Evolutionary conservation across 2,888 invertebrate species (phyloP), one percentile per base, ranked within the genome.

Genomic region (Netelia virgata): DNA sequence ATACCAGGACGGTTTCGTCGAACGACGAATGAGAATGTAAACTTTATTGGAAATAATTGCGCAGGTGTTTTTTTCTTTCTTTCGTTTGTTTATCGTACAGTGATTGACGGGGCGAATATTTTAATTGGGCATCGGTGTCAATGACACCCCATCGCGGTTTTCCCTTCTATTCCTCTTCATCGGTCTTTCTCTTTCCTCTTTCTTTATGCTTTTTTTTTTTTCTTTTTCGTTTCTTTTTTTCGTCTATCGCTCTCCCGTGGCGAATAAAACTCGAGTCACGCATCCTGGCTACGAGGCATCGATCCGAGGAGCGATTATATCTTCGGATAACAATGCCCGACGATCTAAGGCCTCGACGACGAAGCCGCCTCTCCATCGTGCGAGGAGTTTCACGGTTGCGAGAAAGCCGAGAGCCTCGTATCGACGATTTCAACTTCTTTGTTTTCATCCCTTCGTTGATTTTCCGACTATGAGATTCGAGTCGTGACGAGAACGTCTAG

Each of bases 251-350:
- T 66, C 74, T 80, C 66, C 28, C 66, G 61, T 50, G 57, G 77
- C 77, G 84, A 69, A 78, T 72, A 77, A 70, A 81, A 78, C 81
- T 74, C 81, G 78, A 86, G 86, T 87, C 87, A 87, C 86, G 87
- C 86, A 87, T 82, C 79, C 70, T 76, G 84, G 81, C 74, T 85
- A 83, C 84, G 83, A 84, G 76, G 79, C 83, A 86, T 86, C 86
- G 86, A 86, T 87, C 82, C 84, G 79, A 76, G 80, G 83, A 82
- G 82, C 84, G 85, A 85, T 82, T 77, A 70, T 77, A 68, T 82
- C 79, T 78, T 84, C 66, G 85, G 77, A 75, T 81, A 82, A 87
- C 83, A 85, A 87, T 84, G 70, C 82, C 79, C 82, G 82, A 73
- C 78, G 84, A 64, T 73, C 55, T 82, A 74, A 78, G 74, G 70